phyloP scores from a whole-genome alignment of 2,113 vertebrate genomes.

The Mirza zaza region DNA sequence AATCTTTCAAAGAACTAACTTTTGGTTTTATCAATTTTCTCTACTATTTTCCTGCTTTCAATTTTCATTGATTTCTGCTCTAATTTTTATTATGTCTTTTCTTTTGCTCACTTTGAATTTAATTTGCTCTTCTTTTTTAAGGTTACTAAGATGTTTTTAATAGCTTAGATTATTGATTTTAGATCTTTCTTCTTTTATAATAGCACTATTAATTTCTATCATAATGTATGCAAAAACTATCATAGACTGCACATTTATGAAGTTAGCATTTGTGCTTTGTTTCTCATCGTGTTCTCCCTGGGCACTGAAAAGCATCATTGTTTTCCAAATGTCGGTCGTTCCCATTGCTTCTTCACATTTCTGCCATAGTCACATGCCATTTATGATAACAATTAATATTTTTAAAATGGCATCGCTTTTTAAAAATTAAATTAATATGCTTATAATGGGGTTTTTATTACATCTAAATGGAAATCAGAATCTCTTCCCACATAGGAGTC shows the following conservation, averaged over 20 bases:
- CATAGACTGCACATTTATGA: not conserved
- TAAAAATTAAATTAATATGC: slow-evolving; percentile 2
- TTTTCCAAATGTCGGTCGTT: not conserved
- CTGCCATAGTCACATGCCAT: not conserved
- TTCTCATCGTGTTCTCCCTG: not conserved
- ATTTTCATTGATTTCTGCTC: not conserved
- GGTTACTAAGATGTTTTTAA: not conserved
- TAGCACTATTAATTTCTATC: not conserved
- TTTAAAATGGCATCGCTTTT: not conserved
- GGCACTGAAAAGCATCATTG: not conserved
- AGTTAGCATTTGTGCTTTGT: not conserved
- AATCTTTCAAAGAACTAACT: not conserved
- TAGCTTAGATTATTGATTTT: not conserved
- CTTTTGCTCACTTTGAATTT: not conserved
- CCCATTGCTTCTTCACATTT: not conserved
- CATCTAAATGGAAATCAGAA: not conserved
- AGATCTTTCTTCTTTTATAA: not conserved
- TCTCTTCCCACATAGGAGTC: not conserved
- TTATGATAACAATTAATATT: not conserved
- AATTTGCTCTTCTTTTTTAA: not conserved
- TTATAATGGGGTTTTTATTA: not conserved
- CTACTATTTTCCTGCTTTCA: not conserved
- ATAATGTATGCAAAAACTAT: not conserved
- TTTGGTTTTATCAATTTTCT: not conserved
- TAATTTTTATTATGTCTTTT: not conserved